Evolutionary conservation across 1,140 invertebrate species (phyloP), one percentile per base, ranked within the genome.

Genomic region (Vanessa tameamea): DNA sequence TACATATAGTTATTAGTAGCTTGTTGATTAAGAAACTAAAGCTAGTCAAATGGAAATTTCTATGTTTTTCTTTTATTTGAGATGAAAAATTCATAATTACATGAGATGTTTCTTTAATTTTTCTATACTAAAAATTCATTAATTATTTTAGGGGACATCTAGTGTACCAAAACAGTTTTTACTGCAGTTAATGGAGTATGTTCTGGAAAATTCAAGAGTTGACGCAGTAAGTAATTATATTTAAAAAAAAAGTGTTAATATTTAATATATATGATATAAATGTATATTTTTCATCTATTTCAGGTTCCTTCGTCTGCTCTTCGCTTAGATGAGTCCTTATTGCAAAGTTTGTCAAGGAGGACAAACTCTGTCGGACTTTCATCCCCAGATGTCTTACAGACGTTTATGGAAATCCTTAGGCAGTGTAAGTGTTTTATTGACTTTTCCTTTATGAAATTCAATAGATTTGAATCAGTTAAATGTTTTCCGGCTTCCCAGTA

Each of bases 141-240:
- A 5, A n/a, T 23, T 51, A 63, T 73, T 68, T 20, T 23, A 73
- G 72, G 65, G 72, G 9, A 61, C 59, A 14, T 73, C 72, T 3
- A 67, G 51, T 6, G 47, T 73, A 6, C 65, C 72, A 16, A 73
- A 73, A 20, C 65, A 68, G 13, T 68, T 73, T 16, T n/a, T 73
- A 14, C 14, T 68, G 6, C 72, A 73, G 53, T 57, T 73, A 26
- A 68, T 73, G 26, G 72, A 73, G 8, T 73, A 64, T 26, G 53
- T 73, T 16, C 51, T 73, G 15, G 57, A 43, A 50, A 63, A 66
- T 16, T n/a, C 64, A 11, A 73, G 64, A 48, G 57, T 37, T 5
- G 64, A 66, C 12, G 6, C 59, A 13, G 61, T 71, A 64, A 71
- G 65, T 67, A 43, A 15, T 16, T n/a, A 12, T 31, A 61, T 64